phyloP scores from a whole-genome alignment of 1,140 invertebrate genomes.

The silkworm (Bombyx mori) region ASM3026992v2 NC_085112.1:2554501-2555000 shows the following conservation, averaged over 20 bases:
- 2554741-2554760: background rate
- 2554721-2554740: slow-evolving; percentile 14
- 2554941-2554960: too few relatives aligned
- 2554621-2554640: slow-evolving; percentile 22
- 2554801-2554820: too few relatives aligned
- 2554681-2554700: slow-evolving; percentile 24
- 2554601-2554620: slow-evolving; percentile 14
- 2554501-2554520: slow-evolving; percentile 22
- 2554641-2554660: slow-evolving; percentile 7
- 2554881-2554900: too few relatives aligned
- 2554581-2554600: slow-evolving; percentile 20
- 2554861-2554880: too few relatives aligned
- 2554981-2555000: too few relatives aligned
- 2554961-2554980: too few relatives aligned
- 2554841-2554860: too few relatives aligned
- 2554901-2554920: too few relatives aligned
- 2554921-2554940: too few relatives aligned
- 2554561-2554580: slow-evolving; percentile 14
- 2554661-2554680: slow-evolving; percentile 22
- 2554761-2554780: too few relatives aligned
- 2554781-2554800: too few relatives aligned
- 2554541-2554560: slow-evolving; percentile 24
- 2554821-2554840: too few relatives aligned
- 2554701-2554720: slow-evolving; percentile 33
- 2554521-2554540: slow-evolving; percentile 31